Conservation (phyloP, 2,888 invertebrate genomes). For the Lycaena phlaeas region DNA sequence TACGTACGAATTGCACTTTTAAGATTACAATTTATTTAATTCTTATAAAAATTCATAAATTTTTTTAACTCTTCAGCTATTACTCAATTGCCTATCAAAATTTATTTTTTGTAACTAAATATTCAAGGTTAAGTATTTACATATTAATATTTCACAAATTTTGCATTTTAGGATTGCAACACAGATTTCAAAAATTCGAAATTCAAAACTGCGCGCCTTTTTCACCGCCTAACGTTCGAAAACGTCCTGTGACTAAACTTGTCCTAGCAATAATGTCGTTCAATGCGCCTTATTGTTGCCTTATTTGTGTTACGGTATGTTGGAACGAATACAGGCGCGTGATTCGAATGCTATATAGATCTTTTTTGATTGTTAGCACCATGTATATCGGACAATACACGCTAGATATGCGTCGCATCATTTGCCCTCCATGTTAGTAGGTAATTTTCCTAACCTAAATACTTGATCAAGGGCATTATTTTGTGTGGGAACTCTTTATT, state of each 20-base stretch:
- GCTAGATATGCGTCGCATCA: constrained; percentile 46
- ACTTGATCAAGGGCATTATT: constrained; percentile 50
- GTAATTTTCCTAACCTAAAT: constrained; percentile 62
- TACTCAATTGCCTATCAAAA: too few relatives aligned
- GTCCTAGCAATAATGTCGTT: constrained; percentile 47
- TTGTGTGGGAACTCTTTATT: constrained; percentile 34
- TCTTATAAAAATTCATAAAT: too few relatives aligned
- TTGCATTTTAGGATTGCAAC: too few relatives aligned
- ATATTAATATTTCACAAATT: too few relatives aligned
- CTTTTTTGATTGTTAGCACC: constrained; percentile 43
- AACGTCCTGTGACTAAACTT: constrained; percentile 48
- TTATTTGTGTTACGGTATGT: constrained; percentile 67
- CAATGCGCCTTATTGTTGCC: constrained; percentile 46
- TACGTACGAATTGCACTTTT: too few relatives aligned
- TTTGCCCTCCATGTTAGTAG: constrained; percentile 42
- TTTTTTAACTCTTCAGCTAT: too few relatives aligned
- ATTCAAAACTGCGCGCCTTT: constrained; percentile 22
- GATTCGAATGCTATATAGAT: constrained; percentile 47
- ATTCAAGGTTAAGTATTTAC: too few relatives aligned
- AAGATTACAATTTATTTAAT: too few relatives aligned
- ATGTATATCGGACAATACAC: constrained; percentile 54
- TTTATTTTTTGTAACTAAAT: too few relatives aligned
- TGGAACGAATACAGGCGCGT: constrained; percentile 64
- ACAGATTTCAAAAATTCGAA: constrained; percentile 24
- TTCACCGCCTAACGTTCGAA: constrained; percentile 18